phyloP scores from a whole-genome alignment of 2,797 vertebrate genomes.

The Alosa sapidissima region DNA sequence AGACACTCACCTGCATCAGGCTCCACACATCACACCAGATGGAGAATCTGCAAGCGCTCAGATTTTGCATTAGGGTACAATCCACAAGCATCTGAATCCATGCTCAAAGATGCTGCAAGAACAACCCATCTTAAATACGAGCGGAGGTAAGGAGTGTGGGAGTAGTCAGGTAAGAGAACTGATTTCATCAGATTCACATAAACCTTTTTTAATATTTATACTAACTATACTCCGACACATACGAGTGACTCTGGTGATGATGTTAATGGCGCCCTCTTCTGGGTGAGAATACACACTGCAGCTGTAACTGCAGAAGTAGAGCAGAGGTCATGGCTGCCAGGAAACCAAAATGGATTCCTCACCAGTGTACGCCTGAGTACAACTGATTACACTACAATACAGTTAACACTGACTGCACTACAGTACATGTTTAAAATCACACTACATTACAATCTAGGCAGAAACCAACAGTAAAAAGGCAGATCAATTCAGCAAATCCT shows the following conservation, averaged over 20 bases:
- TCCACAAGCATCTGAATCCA: background rate
- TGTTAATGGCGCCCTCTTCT: slow-evolving; percentile 46
- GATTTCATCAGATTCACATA: background rate
- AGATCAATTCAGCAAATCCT: background rate
- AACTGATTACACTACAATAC: background rate
- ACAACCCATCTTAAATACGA: background rate
- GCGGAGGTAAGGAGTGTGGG: background rate
- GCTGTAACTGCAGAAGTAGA: background rate
- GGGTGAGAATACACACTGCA: slow-evolving; percentile 16
- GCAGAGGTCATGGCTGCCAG: background rate
- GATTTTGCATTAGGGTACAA: background rate
- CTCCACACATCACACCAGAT: background rate
- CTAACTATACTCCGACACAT: background rate
- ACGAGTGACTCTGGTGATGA: background rate
- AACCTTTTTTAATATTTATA: background rate
- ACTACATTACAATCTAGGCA: background rate
- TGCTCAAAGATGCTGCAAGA: background rate
- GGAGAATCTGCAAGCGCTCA: background rate
- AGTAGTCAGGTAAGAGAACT: background rate
- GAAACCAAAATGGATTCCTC: slow-evolving; percentile 4
- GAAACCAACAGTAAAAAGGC: background rate
- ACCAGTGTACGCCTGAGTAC: background rate
- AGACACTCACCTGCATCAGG: background rate
- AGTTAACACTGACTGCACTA: background rate
- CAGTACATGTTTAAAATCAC: background rate